These are phyloP conservation scores for Heterohyrax brucei DNA, from an alignment of 2,797 vertebrate species.

Conservation along the genomic window DNA sequence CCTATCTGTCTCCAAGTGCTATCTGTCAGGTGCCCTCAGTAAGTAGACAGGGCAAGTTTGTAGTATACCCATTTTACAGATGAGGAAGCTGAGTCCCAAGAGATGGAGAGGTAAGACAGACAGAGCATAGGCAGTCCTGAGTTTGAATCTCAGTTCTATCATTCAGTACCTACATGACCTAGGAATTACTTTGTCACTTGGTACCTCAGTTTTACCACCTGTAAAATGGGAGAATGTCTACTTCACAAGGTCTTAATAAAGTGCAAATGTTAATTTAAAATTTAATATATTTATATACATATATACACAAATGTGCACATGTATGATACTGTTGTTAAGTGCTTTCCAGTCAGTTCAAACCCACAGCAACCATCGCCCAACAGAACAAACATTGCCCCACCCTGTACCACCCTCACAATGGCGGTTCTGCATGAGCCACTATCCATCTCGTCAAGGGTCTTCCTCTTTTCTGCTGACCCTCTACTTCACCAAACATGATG, in stretches of 20 bases:
- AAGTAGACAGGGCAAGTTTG: not conserved
- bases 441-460: too few relatives aligned
- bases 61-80: not conserved
- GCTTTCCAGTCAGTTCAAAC: too few relatives aligned
- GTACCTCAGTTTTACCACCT: constrained; percentile 27
- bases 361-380: too few relatives aligned
- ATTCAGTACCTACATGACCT: not conserved
- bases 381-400: too few relatives aligned
- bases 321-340: too few relatives aligned
- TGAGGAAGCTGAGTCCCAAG: not conserved
- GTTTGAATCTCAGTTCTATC: not conserved
- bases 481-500: too few relatives aligned
- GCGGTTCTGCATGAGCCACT: too few relatives aligned
- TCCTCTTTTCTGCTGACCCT: too few relatives aligned
- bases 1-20: rapidly evolving
- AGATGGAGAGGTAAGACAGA: not conserved
- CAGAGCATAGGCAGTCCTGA: not conserved
- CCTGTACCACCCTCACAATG: too few relatives aligned
- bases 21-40: not conserved
- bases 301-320: too few relatives aligned
- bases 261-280: not conserved
- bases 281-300: too few relatives aligned
- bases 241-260: constrained; percentile 10
- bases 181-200: not conserved
- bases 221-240: not conserved